A percentile compares a stretch with the other conserved stretches of the same genome.
Conservation (phyloP, 2,888 invertebrate species). For the Thumatha senex region DNA sequence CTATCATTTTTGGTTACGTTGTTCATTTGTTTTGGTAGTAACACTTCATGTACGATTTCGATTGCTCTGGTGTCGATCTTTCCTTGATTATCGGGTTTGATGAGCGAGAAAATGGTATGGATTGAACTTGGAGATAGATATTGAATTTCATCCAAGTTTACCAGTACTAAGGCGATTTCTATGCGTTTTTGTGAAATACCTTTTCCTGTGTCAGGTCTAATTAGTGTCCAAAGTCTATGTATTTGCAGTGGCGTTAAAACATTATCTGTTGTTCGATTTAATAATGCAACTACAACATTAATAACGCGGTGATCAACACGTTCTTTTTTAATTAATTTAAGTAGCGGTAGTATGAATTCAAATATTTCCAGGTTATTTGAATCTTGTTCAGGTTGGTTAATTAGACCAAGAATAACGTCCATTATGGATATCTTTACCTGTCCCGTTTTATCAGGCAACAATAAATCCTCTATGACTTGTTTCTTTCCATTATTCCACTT, state of each 20-base stretch:
- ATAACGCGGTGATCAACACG: neutral
- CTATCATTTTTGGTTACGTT: constrained; percentile 3
- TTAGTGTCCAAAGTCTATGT: constrained; percentile 12
- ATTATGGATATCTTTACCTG: constrained; percentile 15
- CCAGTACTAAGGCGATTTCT: constrained; percentile 1
- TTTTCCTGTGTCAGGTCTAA: constrained; percentile 11
- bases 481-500: constrained; percentile 3
- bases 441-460: neutral
- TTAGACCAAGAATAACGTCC: constrained; percentile 11
- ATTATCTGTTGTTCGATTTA: constrained; percentile 9
- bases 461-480: neutral
- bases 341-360: constrained; percentile 16
- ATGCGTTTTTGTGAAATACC: neutral
- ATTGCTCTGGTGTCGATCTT: constrained; percentile 12
- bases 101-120: constrained; percentile 14
- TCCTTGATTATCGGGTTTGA: constrained; percentile 13
- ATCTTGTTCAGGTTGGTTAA: constrained; percentile 4
- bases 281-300: constrained; percentile 11
- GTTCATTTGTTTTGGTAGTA: constrained; percentile 4
- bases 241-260: constrained; percentile 12
- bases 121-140: neutral
- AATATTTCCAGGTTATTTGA: constrained; percentile 6
- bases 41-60: constrained; percentile 19
- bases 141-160: neutral
- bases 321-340: constrained; percentile 13